These are phyloP conservation scores for Pteronotus mesoamericanus DNA, from an alignment of 2,797 vertebrate species.

Conservation along the genomic window DNA sequence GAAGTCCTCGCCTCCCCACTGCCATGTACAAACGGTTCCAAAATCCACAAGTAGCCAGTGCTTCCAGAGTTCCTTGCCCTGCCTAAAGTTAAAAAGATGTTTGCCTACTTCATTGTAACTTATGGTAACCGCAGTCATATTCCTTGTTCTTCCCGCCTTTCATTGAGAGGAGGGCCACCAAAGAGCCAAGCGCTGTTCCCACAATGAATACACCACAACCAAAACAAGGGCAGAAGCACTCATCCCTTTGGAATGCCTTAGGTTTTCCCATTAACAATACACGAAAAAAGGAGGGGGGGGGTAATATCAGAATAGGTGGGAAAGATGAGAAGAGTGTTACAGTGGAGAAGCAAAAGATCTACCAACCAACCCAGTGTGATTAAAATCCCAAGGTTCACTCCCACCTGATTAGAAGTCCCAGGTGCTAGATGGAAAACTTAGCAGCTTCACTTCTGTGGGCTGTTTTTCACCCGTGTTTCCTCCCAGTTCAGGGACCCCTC, in stretches of 20 bases:
- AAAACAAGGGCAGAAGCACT: not conserved
- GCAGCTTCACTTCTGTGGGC: not conserved
- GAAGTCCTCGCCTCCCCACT: not conserved
- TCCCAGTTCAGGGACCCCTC: not conserved
- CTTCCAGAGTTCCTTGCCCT: not conserved
- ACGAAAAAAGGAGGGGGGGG: not conserved
- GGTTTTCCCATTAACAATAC: not conserved
- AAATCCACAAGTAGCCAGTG: not conserved
- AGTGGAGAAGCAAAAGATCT: not conserved
- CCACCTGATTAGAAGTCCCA: not conserved
- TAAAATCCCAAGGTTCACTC: not conserved
- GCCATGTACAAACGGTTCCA: not conserved
- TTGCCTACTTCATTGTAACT: not conserved
- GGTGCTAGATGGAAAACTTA: not conserved
- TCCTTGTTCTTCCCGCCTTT: not conserved
- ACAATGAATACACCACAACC: not conserved
- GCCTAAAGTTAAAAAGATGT: not conserved
- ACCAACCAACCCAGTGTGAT: not conserved
- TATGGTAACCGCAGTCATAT: not conserved
- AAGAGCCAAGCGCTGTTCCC: not conserved
- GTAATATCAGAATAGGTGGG: not conserved
- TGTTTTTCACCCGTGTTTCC: not conserved
- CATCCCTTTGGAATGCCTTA: not conserved
- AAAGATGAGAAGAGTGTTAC: not conserved
- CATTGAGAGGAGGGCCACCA: not conserved